Percentiles rank a stretch among this genome's conserved stretches.
phyloP scores from a whole-genome alignment of 2,113 vertebrate genomes.

The Rousettus leschenaultii region DNA sequence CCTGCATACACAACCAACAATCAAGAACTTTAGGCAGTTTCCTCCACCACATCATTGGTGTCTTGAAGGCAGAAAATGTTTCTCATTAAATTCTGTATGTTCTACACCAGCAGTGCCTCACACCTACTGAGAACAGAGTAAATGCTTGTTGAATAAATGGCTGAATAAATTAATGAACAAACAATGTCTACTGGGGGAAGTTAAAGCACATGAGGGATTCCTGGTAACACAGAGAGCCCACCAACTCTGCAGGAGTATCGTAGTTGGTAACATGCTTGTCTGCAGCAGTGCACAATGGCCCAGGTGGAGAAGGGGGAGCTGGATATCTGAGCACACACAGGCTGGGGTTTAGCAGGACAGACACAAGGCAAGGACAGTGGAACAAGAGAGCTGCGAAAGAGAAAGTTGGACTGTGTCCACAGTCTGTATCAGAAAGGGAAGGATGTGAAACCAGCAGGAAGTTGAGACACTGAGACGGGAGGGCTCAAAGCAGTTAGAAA shows the following conservation, averaged over 20 bases:
- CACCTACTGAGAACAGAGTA: not conserved
- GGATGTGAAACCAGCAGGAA: not conserved
- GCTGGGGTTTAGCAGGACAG: not conserved
- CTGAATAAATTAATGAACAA: not conserved
- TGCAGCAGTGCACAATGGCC: not conserved
- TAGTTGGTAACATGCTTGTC: fast-evolving
- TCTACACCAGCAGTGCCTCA: too few species aligned
- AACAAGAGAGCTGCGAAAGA: not conserved
- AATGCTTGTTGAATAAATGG: not conserved
- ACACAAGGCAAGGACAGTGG: not conserved
- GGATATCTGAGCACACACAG: not conserved
- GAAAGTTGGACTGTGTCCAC: not conserved
- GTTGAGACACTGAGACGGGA: not conserved
- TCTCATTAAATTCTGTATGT: not conserved
- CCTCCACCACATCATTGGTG: not conserved
- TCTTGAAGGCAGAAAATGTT: not conserved
- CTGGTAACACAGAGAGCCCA: not conserved
- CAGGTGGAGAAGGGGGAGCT: not conserved
- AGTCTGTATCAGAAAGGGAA: not conserved
- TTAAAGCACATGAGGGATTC: not conserved
- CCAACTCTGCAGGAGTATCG: not conserved
- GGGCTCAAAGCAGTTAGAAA: not conserved
- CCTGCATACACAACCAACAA: not conserved
- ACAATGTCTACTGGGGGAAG: not conserved
- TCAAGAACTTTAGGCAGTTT: not conserved